Conservation (phyloP, 2,113 vertebrate genomes). For the Sinosuthora webbiana region DNA sequence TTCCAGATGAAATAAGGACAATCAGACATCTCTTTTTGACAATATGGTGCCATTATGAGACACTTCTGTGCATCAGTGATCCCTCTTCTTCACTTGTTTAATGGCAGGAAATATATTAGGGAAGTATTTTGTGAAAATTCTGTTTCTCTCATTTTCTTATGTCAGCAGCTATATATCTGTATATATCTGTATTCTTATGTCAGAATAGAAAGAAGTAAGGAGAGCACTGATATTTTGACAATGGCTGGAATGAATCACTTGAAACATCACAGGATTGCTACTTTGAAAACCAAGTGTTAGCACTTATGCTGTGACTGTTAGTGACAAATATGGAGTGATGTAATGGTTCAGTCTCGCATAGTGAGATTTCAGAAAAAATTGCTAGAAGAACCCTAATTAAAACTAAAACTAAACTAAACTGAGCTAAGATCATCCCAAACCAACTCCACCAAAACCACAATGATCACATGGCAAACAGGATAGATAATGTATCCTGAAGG, state of each 20-base stretch:
- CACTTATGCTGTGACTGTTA: neutral
- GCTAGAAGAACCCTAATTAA: neutral
- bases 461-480: neutral
- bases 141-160: neutral
- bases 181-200: no score
- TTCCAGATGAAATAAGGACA: neutral
- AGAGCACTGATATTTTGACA: neutral
- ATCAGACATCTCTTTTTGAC: conserved; percentile 5
- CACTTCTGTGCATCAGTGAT: neutral
- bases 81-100: neutral
- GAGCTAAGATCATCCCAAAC: neutral
- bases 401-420: neutral
- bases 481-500: neutral
- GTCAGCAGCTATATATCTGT: neutral
- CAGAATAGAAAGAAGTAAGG: neutral
- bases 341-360: neutral
- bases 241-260: neutral
- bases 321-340: accelerated
- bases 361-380: neutral
- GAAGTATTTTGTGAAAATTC: neutral
- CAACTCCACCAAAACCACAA: neutral
- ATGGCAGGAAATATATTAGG: neutral
- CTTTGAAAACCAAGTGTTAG: neutral
- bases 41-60: neutral
- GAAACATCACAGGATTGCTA: neutral